Percentiles rank a stretch among this genome's conserved stretches.
Conservation (phyloP, 2,113 vertebrate genomes). For the Hypomesus transpacificus region DNA sequence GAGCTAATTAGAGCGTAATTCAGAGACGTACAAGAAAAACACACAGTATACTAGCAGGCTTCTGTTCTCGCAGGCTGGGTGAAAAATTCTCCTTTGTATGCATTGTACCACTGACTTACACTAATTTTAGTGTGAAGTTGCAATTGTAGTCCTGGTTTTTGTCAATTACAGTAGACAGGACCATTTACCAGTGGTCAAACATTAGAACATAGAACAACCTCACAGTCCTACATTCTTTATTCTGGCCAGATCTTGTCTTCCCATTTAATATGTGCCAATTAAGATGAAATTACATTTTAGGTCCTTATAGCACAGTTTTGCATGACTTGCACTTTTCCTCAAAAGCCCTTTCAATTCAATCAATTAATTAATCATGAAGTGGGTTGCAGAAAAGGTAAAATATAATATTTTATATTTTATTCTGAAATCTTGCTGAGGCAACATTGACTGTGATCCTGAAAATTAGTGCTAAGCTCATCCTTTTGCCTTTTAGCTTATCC, state of each 20-base stretch:
- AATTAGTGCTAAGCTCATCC: conserved; percentile 12
- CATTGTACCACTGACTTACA: too few relatives aligned
- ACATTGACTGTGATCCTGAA: conserved; percentile 28
- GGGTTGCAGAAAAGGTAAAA: conserved; percentile 19
- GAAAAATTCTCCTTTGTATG: too few relatives aligned
- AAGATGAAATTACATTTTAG: neutral
- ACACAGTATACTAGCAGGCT: neutral
- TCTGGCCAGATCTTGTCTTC: too few relatives aligned
- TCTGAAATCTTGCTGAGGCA: conserved; percentile 11
- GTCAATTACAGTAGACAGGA: too few relatives aligned
- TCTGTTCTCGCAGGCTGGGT: neutral
- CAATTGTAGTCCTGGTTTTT: too few relatives aligned
- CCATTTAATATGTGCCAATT: neutral
- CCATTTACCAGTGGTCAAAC: too few relatives aligned
- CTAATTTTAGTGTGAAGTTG: too few relatives aligned
- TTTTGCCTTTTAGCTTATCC: conserved; percentile 32
- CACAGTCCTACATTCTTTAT: too few relatives aligned
- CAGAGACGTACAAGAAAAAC: neutral
- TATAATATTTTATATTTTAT: neutral
- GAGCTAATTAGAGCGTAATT: conserved; percentile 7
- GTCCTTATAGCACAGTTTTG: conserved; percentile 4
- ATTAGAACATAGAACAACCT: too few relatives aligned
- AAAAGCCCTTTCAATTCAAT: conserved; percentile 16
- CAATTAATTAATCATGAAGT: conserved; percentile 24
- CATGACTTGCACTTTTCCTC: conserved; percentile 20